These are phyloP conservation scores for Oplegnathus fasciatus DNA, from an alignment of 2,113 vertebrate species.

Conservation along the genomic window DNA sequence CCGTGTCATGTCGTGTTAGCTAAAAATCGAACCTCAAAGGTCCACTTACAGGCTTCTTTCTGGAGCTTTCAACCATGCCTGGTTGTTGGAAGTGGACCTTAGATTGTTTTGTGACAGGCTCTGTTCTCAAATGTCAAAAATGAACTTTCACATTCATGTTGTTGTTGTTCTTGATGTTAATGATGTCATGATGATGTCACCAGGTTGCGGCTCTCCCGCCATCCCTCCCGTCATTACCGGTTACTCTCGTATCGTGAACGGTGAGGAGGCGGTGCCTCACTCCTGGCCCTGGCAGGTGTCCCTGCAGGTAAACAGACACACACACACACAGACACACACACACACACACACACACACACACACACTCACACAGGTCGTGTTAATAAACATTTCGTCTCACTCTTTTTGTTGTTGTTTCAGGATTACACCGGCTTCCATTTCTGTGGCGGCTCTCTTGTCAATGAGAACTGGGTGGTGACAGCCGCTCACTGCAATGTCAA, in stretches of 20 bases:
- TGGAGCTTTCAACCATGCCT: too few species aligned
- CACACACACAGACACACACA: slow-evolving; percentile 15
- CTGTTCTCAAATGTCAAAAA: not conserved
- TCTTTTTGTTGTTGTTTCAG: slow-evolving; percentile 62
- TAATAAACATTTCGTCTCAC: not conserved
- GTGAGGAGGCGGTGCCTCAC: slow-evolving; percentile 82
- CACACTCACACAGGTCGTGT: not conserved
- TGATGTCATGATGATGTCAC: slow-evolving; percentile 21
- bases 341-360: not conserved
- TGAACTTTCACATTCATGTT: too few species aligned
- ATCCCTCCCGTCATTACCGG: slow-evolving; percentile 75
- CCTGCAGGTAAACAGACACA: slow-evolving; percentile 74
- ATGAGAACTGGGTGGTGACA: slow-evolving; percentile 86
- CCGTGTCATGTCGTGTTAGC: too few species aligned
- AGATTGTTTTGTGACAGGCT: too few species aligned
- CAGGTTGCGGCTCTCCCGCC: slow-evolving; percentile 81
- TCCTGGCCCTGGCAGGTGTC: slow-evolving; percentile 88
- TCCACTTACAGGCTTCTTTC: too few species aligned
- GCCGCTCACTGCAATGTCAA: slow-evolving; percentile 87
- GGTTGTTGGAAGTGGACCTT: too few species aligned
- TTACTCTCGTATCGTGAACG: slow-evolving; percentile 83
- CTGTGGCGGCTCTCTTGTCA: slow-evolving; percentile 90
- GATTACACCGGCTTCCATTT: slow-evolving; percentile 89
- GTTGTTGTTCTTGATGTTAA: not conserved
- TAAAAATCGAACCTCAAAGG: too few species aligned